Base-by-base conservation (phyloP, 2,797 vertebrate species). In the Echeneis naucrates region DNA sequence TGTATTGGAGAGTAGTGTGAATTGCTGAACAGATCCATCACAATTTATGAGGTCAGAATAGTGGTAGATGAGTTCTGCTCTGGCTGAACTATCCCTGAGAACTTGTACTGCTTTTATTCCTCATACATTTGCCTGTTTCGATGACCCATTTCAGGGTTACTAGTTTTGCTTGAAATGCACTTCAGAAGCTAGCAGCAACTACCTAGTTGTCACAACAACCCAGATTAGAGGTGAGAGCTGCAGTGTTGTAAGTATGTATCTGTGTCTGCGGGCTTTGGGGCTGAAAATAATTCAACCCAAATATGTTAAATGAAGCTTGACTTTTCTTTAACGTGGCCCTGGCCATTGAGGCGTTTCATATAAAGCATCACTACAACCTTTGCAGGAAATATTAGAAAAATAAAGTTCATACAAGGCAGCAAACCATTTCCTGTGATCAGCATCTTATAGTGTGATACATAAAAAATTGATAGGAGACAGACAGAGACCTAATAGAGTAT, bases 101-200 rank as follows among this genome's bases (percentile, higher is more conserved):
- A 21, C 30, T 62, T 1, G 0, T 51, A 1, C 35, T 64, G 37
- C 6, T 33, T 53, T 40, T 27, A 17, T 61, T 26, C 4, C 21
- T 60, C 26, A 37, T 19, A 33, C 63, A 71, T 27, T 57, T 56
- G 16, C 12, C 44, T 52, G 21, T 77, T 65, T 72, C 63, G 26
- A 1, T 68, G 32, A 78, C 42, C 26, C 21, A 53, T 59, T 85
- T 84, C 62, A 58, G 56, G 70, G 60, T 80, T 70, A 65, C 42
- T 52, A 52, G 19, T 64, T 80, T 71, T 60, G 13, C 48, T 63
- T 72, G 24, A 78, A 65, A 63, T 67, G 37, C 33, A 66, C 77
- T 72, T 87, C 55, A 80, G 42, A 63, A 83, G 68, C 81, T 83
- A 64, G 80, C 26, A 70, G 53, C 42, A 82, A 77, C 55, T 57